phyloP scores from a whole-genome alignment of 2,888 invertebrate genomes.

The Scaptomyza flava region DNA sequence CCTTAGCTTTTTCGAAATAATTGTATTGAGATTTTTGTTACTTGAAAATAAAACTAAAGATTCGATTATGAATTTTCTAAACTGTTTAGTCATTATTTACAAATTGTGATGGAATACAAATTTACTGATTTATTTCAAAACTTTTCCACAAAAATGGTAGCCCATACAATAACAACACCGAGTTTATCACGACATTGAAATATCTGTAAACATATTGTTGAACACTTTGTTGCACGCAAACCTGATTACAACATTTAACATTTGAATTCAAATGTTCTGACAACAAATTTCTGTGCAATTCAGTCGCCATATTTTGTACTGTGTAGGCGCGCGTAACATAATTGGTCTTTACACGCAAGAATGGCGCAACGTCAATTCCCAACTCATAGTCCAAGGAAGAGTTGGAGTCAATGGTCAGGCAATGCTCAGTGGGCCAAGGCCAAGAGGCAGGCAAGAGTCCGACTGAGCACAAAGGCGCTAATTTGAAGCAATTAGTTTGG shows the following conservation, averaged over 20 bases:
- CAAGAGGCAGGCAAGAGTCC: conserved; percentile 26
- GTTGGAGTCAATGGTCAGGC: conserved; percentile 35
- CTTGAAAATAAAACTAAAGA: no score
- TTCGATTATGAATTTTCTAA: no score
- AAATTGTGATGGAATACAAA: no score
- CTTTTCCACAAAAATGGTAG: no score
- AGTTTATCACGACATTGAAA: not conserved
- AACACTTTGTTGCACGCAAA: conserved; percentile 16
- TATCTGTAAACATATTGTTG: conserved; percentile 10
- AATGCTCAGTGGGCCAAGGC: conserved; percentile 37
- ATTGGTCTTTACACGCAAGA: conserved; percentile 61
- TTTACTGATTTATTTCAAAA: no score
- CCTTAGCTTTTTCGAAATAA: no score
- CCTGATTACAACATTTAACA: conserved; percentile 10
- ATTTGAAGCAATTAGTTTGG: conserved; percentile 74
- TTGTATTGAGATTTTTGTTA: no score
- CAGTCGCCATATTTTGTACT: conserved; percentile 41
- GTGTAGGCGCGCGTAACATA: conserved; percentile 29
- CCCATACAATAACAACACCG: not conserved
- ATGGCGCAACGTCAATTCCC: not conserved
- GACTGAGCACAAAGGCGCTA: conserved; percentile 72
- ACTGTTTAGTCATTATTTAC: no score
- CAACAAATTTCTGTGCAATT: conserved; percentile 24
- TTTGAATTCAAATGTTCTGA: conserved; percentile 26
- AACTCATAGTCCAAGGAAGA: not conserved